These are phyloP conservation scores for Dolichotis patagonum DNA, from an alignment of 2,113 vertebrate genomes.

Conservation along the genomic window DNA sequence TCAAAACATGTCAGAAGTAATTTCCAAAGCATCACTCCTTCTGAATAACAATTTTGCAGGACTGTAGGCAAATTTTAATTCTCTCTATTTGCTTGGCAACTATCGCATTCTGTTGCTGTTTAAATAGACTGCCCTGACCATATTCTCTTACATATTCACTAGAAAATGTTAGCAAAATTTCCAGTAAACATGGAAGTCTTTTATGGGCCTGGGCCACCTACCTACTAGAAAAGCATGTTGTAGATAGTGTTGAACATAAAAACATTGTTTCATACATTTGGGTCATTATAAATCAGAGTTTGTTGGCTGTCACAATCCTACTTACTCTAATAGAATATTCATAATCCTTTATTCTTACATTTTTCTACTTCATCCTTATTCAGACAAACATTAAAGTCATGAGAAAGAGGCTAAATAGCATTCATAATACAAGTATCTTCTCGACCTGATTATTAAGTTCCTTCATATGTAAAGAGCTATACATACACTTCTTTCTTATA, in stretches of 20 bases:
- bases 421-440: background rate
- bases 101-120: constrained; percentile 75
- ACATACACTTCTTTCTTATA: background rate
- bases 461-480: background rate
- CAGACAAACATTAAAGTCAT: background rate
- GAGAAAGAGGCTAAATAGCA: background rate
- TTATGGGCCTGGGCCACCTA: constrained; percentile 60
- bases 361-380: constrained; percentile 23
- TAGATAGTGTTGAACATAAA: background rate
- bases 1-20: constrained; percentile 63
- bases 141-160: constrained; percentile 82
- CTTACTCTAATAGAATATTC: background rate
- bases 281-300: background rate
- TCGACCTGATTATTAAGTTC: background rate
- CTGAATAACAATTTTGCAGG: constrained; percentile 68
- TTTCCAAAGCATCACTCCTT: constrained; percentile 53
- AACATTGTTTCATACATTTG: background rate
- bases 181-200: constrained; percentile 74
- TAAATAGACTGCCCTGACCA: constrained; percentile 77
- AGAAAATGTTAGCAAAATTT: constrained; percentile 73
- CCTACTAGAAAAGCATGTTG: constrained; percentile 45
- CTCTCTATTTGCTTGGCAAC: constrained; percentile 73
- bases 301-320: background rate
- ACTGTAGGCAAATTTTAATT: constrained; percentile 64
- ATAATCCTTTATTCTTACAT: background rate